These are phyloP conservation scores for Chrysolina haemoptera DNA, from an alignment of 2,888 invertebrate genomes.

Conservation along the genomic window DNA sequence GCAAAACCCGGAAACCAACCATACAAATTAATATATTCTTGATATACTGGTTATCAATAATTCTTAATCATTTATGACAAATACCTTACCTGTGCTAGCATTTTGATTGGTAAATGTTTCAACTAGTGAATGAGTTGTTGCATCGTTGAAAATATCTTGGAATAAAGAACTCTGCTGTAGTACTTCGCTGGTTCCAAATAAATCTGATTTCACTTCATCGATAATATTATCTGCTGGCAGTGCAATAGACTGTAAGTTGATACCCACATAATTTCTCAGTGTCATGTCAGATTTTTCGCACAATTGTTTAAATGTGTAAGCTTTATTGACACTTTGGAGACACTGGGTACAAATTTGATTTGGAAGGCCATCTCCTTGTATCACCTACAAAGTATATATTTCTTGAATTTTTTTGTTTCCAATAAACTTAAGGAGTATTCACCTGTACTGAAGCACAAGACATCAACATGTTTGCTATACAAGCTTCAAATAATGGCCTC, in stretches of 20 bases:
- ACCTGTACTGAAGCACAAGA: conserved; percentile 67
- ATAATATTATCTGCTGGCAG: conserved; percentile 56
- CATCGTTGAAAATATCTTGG: conserved; percentile 67
- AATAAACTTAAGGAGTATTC: conserved; percentile 31
- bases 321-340: conserved; percentile 64
- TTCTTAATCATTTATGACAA: not conserved
- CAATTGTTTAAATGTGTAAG: conserved; percentile 66
- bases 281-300: conserved; percentile 67
- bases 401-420: conserved; percentile 3
- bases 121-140: conserved; percentile 64
- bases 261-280: conserved; percentile 63
- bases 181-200: conserved; percentile 64
- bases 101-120: conserved; percentile 64
- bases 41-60: no score
- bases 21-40: no score
- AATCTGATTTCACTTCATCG: conserved; percentile 60
- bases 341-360: conserved; percentile 67
- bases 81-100: conserved; percentile 60
- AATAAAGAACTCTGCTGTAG: conserved; percentile 65
- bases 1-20: no score
- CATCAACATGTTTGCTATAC: conserved; percentile 68
- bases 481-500: conserved; percentile 66
- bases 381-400: conserved; percentile 56
- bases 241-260: conserved; percentile 57
- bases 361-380: conserved; percentile 67